phyloP scores from a whole-genome alignment of 2,888 invertebrate species.

The Drosophila nr. medialis region DNA sequence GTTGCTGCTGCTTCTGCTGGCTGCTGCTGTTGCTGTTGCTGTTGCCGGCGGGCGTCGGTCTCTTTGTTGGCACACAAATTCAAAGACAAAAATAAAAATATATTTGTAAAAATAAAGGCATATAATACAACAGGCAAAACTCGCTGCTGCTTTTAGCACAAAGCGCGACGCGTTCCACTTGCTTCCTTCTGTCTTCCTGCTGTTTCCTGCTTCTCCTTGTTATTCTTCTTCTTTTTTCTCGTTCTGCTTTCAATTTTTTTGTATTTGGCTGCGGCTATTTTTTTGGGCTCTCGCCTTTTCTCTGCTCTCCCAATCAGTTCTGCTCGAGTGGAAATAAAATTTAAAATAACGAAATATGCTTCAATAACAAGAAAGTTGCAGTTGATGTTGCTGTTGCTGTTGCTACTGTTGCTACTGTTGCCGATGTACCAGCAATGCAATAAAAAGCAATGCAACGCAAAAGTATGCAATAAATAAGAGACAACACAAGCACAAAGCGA shows the following conservation, averaged over 20 bases:
- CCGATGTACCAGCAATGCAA: conserved; percentile 43
- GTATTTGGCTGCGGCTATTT: conserved; percentile 1
- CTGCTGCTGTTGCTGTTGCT: conserved; percentile 9
- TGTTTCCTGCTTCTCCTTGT: conserved; percentile 11
- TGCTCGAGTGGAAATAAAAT: conserved; percentile 66
- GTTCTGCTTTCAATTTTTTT: neutral
- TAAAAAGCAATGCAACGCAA: conserved; percentile 58
- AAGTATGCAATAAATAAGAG: conserved; percentile 40
- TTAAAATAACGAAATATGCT: conserved; percentile 66
- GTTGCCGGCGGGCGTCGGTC: conserved; percentile 40
- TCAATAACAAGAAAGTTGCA: conserved; percentile 36
- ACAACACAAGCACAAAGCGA: conserved; percentile 21
- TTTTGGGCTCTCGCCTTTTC: conserved; percentile 26
- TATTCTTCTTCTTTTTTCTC: neutral
- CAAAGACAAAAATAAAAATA: conserved; percentile 40
- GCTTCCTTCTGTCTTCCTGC: conserved; percentile 4
- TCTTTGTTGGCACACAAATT: conserved; percentile 52
- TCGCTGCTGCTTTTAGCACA: conserved; percentile 52
- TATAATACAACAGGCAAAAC: conserved; percentile 20
- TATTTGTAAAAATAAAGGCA: conserved; percentile 29
- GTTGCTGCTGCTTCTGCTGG: conserved; percentile 4
- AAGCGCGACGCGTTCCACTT: conserved; percentile 31
- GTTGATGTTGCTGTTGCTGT: conserved; percentile 12
- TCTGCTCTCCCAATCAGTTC: conserved; percentile 50
- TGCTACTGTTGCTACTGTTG: conserved; percentile 20